phyloP scores from a whole-genome alignment of 2,113 vertebrate genomes.

The Corythaeola cristata region DNA sequence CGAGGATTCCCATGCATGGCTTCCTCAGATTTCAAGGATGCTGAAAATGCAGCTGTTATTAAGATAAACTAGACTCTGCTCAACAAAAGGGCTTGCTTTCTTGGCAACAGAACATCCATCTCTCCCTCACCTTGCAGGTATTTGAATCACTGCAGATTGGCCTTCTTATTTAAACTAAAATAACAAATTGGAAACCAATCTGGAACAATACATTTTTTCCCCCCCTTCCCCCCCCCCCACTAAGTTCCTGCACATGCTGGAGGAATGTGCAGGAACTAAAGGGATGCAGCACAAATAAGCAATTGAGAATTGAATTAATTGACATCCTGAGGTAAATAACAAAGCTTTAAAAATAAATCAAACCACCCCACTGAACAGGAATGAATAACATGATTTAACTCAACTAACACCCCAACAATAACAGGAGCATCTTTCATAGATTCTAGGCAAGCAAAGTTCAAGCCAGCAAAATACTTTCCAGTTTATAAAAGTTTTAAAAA shows the following conservation, averaged over 20 bases:
- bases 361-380: not conserved
- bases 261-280: not conserved
- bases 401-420: slow-evolving; percentile 14
- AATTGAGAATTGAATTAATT: not conserved
- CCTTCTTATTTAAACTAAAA: slow-evolving; percentile 25
- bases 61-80: not conserved
- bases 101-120: not conserved
- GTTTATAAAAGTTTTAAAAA: slow-evolving; percentile 71
- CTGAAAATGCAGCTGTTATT: not conserved
- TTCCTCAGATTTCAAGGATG: not conserved
- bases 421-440: slow-evolving; percentile 23
- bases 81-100: not conserved
- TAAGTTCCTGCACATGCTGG: not conserved
- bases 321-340: not conserved
- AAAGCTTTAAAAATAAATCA: not conserved
- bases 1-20: not conserved
- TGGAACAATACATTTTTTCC: not conserved
- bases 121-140: not conserved
- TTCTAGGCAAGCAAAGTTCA: slow-evolving; percentile 36
- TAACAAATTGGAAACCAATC: slow-evolving; percentile 19
- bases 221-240: too few relatives aligned
- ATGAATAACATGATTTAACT: slow-evolving; percentile 10
- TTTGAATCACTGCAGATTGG: slow-evolving; percentile 11
- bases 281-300: not conserved
- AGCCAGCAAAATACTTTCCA: slow-evolving; percentile 77